phyloP scores from a whole-genome alignment of 2,113 vertebrate genomes.

The Cyanoliseus patagonus region DNA sequence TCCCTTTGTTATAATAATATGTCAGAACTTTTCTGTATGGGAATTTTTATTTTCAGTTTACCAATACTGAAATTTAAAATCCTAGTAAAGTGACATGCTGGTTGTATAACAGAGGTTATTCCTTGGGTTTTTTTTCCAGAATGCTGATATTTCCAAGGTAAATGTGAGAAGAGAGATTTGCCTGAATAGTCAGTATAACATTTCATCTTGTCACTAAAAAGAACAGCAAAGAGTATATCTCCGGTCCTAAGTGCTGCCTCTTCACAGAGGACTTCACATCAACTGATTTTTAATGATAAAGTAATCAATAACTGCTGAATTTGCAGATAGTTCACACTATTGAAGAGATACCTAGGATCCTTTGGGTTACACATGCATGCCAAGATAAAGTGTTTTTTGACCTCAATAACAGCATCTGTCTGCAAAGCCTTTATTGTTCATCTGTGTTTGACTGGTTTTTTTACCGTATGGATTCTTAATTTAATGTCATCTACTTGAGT shows the following conservation, averaged over 20 bases:
- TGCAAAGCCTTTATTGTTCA: neutral
- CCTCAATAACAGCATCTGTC: constrained; percentile 16
- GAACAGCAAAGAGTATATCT: neutral
- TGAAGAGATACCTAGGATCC: neutral
- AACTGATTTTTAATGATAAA: constrained; percentile 60
- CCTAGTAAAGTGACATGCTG: neutral
- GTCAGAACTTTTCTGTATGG: neutral
- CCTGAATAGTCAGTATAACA: constrained; percentile 44
- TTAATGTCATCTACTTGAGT: neutral
- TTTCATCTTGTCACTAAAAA: neutral
- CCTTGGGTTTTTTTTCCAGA: neutral
- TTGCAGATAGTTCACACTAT: constrained; percentile 2
- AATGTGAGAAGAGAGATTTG: constrained; percentile 21
- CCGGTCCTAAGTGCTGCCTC: neutral
- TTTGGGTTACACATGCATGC: neutral
- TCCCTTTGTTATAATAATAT: neutral
- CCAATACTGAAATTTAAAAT: neutral
- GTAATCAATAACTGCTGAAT: constrained; percentile 35
- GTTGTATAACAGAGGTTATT: neutral
- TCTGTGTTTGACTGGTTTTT: neutral
- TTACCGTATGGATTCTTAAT: constrained; percentile 3
- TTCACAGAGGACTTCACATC: constrained; percentile 12
- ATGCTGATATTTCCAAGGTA: constrained; percentile 32
- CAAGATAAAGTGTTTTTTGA: constrained; percentile 19
- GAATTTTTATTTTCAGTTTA: neutral